Conservation (phyloP, 2,888 invertebrate genomes). For the Sarcophaga caerulescens region DNA sequence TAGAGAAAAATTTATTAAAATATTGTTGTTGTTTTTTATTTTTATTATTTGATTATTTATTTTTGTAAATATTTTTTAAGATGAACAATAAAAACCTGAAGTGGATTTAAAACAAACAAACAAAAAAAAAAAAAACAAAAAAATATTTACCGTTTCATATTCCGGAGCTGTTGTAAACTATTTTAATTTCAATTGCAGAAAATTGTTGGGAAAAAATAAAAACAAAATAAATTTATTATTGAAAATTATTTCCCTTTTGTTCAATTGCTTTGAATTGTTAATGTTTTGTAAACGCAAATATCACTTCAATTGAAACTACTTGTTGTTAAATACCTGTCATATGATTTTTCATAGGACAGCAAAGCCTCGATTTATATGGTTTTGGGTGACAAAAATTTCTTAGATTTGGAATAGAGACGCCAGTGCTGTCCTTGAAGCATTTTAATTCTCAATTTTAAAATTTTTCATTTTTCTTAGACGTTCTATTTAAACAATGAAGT, state of each 20-base stretch:
- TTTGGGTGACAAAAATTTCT: too few relatives aligned
- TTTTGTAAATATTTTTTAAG: neutral
- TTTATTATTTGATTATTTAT: conserved; percentile 40
- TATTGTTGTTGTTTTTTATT: conserved; percentile 17
- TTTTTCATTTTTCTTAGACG: too few relatives aligned
- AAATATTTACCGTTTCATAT: conserved; percentile 81
- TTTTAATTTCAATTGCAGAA: conserved; percentile 42
- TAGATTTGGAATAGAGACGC: too few relatives aligned
- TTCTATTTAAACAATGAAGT: too few relatives aligned
- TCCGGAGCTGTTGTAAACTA: conserved; percentile 81
- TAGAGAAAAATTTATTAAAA: conserved; percentile 31
- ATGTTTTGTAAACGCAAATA: neutral
- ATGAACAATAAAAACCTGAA: conserved; percentile 35
- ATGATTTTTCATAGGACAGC: neutral
- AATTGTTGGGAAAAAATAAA: conserved; percentile 41
- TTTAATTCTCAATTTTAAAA: too few relatives aligned
- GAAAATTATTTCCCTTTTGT: conserved; percentile 10
- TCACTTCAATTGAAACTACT: neutral
- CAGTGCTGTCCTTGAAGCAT: too few relatives aligned
- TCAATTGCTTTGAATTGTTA: neutral
- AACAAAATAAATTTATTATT: conserved; percentile 21
- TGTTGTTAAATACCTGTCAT: neutral
- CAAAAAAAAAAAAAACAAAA: too few relatives aligned
- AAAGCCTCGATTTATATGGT: too few relatives aligned
- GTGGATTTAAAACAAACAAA: conserved; percentile 7